A percentile compares a stretch with the other conserved stretches of the same genome.
These are phyloP conservation scores for Adelognathus sp. DNA, from an alignment of 2,888 invertebrate genomes.

Conservation along the genomic window DNA sequence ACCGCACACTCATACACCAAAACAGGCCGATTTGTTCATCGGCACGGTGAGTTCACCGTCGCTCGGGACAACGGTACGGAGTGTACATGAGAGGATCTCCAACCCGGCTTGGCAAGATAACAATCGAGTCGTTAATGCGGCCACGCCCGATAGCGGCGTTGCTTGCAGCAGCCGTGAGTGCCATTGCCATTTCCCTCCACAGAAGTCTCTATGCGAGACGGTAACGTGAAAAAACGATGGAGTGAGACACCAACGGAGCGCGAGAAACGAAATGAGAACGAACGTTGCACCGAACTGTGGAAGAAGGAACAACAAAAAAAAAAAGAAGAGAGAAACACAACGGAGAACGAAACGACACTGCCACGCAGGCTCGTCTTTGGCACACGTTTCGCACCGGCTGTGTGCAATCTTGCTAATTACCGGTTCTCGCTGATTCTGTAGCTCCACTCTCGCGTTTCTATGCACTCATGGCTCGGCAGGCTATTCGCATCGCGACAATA, in stretches of 20 bases:
- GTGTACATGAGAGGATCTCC: constrained; percentile 33
- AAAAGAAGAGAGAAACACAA: constrained; percentile 9
- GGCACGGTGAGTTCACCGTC: constrained; percentile 16
- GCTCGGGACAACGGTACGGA: neutral
- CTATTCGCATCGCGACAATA: neutral
- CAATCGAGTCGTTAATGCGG: constrained; percentile 59
- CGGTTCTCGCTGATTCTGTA: constrained; percentile 24
- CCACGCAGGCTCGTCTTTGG: constrained; percentile 48
- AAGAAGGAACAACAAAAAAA: constrained; percentile 7
- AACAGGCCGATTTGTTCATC: constrained; percentile 5
- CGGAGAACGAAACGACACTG: constrained; percentile 40
- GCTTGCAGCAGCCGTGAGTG: neutral
- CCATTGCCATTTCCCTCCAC: constrained; percentile 31
- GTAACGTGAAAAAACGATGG: constrained; percentile 46
- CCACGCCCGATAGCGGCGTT: constrained; percentile 41
- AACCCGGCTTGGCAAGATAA: constrained; percentile 49
- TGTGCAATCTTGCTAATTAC: constrained; percentile 48
- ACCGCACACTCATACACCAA: constrained; percentile 8
- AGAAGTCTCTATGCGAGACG: constrained; percentile 40
- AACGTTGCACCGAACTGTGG: neutral
- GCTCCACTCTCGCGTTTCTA: neutral
- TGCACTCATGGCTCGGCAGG: neutral
- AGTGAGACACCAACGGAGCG: neutral
- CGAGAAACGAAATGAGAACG: neutral
- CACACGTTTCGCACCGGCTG: constrained; percentile 30